These are phyloP conservation scores for Sphaerodactylus townsendi DNA, from an alignment of 2,113 vertebrate genomes.

Conservation along the genomic window DNA sequence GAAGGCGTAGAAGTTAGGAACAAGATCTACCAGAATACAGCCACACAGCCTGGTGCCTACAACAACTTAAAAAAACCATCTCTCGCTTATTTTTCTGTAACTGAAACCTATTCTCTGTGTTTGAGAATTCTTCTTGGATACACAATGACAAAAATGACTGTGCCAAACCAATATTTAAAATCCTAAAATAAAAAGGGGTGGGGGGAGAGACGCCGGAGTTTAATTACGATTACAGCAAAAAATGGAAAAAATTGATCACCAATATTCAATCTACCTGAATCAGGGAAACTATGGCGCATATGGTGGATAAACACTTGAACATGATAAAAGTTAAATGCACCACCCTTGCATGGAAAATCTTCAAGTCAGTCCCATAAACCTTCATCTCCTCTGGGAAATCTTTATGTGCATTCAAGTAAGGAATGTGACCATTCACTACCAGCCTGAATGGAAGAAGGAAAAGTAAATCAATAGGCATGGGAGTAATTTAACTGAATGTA, in stretches of 20 bases:
- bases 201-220: not conserved
- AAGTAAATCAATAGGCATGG: not conserved
- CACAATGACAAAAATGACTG: not conserved
- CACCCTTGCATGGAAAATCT: constrained; percentile 78
- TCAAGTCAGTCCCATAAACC: constrained; percentile 74
- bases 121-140: not conserved
- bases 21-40: too few species aligned
- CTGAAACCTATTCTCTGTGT: not conserved
- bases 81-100: too few species aligned
- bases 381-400: constrained; percentile 79
- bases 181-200: too few species aligned
- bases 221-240: not conserved
- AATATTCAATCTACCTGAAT: not conserved
- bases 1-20: too few species aligned
- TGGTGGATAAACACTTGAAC: constrained; percentile 3
- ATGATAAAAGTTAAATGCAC: too few species aligned
- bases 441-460: constrained; percentile 63
- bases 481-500: not conserved
- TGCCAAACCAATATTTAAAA: not conserved
- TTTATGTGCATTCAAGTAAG: constrained; percentile 76
- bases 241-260: not conserved
- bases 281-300: not conserved
- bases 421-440: constrained; percentile 76
- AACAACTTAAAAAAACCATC: too few species aligned
- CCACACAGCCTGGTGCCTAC: too few species aligned